A percentile compares a stretch with the other conserved stretches of the same genome.
phyloP scores from a whole-genome alignment of 2,113 vertebrate genomes.

The Procapra przewalskii region DNA sequence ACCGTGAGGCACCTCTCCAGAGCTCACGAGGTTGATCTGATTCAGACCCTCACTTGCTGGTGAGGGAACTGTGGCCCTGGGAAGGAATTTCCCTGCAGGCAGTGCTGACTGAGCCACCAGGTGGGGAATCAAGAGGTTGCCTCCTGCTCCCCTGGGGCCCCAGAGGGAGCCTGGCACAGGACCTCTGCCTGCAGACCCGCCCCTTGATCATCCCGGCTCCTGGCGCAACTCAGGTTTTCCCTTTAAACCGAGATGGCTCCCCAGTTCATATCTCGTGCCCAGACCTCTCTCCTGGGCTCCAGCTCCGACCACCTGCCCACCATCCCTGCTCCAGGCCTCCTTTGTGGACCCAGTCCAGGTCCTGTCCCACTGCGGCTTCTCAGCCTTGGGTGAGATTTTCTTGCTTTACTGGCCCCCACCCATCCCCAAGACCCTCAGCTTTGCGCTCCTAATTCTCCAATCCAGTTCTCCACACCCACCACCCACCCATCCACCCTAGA shows the following conservation, averaged over 20 bases:
- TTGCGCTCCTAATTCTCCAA: neutral
- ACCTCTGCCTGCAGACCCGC: neutral
- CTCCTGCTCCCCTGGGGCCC: neutral
- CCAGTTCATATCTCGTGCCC: neutral
- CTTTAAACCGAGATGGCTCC: neutral
- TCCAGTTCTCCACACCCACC: neutral
- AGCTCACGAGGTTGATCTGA: rapidly evolving
- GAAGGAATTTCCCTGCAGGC: neutral
- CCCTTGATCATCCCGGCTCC: neutral
- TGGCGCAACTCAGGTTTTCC: neutral
- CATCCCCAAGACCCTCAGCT: neutral
- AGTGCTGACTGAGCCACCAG: neutral
- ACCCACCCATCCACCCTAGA: neutral
- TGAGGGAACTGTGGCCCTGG: neutral
- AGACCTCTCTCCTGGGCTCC: neutral
- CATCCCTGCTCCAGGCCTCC: neutral
- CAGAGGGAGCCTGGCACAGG: neutral
- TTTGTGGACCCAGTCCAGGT: neutral
- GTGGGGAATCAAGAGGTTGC: neutral
- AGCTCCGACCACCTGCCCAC: neutral
- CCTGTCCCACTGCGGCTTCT: neutral
- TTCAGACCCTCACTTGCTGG: neutral
- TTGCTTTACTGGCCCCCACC: neutral
- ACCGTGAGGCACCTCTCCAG: too few species aligned
- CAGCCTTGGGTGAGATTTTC: neutral